Conservation (phyloP, 2,113 vertebrate genomes). For the Microtus ochrogaster region DNA sequence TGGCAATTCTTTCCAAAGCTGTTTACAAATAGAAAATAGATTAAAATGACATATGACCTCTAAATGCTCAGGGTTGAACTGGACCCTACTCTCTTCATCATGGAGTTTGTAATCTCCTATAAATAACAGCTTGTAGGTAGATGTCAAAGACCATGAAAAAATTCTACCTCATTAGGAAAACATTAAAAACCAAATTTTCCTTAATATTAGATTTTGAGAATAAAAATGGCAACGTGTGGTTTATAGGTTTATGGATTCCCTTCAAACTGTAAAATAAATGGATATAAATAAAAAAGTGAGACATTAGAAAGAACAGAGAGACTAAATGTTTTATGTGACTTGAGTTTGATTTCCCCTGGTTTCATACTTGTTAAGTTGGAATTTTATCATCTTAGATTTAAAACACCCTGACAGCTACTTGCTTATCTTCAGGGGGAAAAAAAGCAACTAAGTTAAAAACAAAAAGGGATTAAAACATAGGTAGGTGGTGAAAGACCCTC, state of each 20-base stretch:
- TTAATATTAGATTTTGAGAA: slow-evolving; percentile 17
- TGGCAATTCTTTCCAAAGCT: not conserved
- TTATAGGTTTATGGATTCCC: not conserved
- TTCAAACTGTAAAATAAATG: not conserved
- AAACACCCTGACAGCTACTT: not conserved
- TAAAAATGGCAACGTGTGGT: not conserved
- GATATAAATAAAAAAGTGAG: not conserved
- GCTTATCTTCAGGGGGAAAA: not conserved
- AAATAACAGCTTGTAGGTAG: not conserved
- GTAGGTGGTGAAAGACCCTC: too few relatives aligned
- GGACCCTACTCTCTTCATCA: not conserved
- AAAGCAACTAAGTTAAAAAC: not conserved
- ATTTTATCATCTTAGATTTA: not conserved
- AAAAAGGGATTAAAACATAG: not conserved
- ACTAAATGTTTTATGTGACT: not conserved
- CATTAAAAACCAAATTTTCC: not conserved
- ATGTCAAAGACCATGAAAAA: not conserved
- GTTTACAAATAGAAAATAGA: not conserved
- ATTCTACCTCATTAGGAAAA: not conserved
- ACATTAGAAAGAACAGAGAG: not conserved
- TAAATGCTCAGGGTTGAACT: not conserved
- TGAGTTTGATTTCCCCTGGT: not conserved
- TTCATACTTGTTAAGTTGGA: not conserved
- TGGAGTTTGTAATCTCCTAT: not conserved
- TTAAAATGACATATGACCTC: not conserved